A percentile compares a stretch with the other conserved stretches of the same genome.
Conservation (phyloP, 37 sponge, comb jelly and placozoan species). For the Haliclona indistincta region DNA sequence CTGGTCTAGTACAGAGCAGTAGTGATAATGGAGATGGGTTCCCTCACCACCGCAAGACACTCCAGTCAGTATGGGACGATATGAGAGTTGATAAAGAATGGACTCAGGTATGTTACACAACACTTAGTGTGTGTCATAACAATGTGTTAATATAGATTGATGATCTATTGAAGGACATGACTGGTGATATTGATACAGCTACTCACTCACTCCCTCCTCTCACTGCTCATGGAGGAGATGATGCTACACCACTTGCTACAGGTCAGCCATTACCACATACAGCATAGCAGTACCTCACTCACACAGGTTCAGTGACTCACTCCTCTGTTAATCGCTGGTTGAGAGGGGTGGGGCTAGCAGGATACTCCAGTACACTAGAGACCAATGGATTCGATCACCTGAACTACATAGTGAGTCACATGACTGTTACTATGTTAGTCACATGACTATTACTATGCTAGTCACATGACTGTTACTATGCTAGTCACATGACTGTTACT, state of each 20-base stretch:
- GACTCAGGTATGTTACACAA: conserved; percentile 33
- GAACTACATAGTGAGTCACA: conserved; percentile 48
- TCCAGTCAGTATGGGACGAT: conserved; percentile 36
- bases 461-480: background rate
- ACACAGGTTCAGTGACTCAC: background rate
- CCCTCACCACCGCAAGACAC: background rate
- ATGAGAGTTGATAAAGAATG: conserved; percentile 38
- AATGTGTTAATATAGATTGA: no score
- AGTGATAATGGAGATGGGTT: background rate
- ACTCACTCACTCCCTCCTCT: background rate
- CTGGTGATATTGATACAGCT: background rate
- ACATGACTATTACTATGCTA: background rate
- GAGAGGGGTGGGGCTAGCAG: conserved; percentile 11
- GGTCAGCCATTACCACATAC: background rate
- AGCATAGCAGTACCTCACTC: background rate
- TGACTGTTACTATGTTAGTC: no score
- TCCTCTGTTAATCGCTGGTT: conserved; percentile 46
- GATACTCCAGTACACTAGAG: conserved; percentile 37
- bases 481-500: background rate
- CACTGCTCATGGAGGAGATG: background rate
- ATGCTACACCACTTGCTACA: no score
- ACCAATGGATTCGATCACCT: conserved; percentile 60
- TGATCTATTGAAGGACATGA: conserved; percentile 33
- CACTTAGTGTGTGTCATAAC: no score
- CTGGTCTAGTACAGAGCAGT: conserved; percentile 42